These are phyloP conservation scores for Neoaliturus tenellus DNA, from an alignment of 2,888 invertebrate species.

Conservation along the genomic window DNA sequence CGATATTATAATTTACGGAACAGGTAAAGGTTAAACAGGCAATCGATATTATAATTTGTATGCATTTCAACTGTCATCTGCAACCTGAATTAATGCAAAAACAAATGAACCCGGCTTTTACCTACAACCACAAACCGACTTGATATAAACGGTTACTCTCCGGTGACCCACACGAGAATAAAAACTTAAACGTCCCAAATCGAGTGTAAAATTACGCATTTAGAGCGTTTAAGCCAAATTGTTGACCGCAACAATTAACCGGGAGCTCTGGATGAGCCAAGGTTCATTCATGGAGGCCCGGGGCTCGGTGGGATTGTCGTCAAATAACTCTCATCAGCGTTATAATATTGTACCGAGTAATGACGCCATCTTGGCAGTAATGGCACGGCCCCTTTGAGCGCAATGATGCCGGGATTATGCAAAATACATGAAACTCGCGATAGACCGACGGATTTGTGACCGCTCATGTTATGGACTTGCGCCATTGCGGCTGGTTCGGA, in stretches of 20 bases:
- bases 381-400: slow-evolving; percentile 7
- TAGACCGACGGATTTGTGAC: neutral
- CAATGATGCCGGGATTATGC: slow-evolving; percentile 14
- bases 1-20: no score
- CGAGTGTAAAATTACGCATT: neutral
- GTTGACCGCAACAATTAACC: neutral
- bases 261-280: neutral
- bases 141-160: no score
- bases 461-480: neutral
- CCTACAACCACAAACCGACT: neutral
- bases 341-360: slow-evolving; percentile 39
- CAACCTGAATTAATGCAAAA: no score
- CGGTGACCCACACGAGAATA: no score
- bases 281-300: slow-evolving; percentile 16
- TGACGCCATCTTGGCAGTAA: neutral
- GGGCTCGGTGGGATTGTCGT: neutral
- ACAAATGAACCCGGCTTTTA: no score
- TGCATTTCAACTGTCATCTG: no score
- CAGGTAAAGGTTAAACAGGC: no score
- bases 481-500: neutral
- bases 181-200: neutral
- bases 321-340: slow-evolving; percentile 28
- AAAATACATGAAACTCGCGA: slow-evolving; percentile 9
- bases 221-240: neutral
- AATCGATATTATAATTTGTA: no score